phyloP scores from a whole-genome alignment of 2,113 vertebrate genomes.

The Nesoenas mayeri region DNA sequence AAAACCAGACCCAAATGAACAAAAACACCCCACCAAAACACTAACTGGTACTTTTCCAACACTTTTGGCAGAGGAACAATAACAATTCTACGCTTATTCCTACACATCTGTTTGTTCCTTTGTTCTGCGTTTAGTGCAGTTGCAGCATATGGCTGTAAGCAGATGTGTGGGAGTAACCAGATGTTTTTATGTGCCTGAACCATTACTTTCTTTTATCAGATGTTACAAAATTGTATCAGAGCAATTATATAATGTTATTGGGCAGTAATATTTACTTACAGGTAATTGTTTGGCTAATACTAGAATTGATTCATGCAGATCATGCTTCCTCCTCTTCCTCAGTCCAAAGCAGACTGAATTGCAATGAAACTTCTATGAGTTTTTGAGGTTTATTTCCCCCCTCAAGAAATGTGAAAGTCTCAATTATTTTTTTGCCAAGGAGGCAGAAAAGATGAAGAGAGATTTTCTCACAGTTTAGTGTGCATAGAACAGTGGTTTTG shows the following conservation, averaged over 20 bases:
- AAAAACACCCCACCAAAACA: background rate
- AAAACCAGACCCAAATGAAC: background rate
- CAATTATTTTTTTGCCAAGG: background rate
- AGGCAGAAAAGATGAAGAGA: background rate
- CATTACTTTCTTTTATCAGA: background rate
- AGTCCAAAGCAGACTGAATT: background rate
- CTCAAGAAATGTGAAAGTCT: background rate
- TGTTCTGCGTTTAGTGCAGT: background rate
- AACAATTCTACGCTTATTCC: background rate
- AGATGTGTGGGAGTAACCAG: background rate
- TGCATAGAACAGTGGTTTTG: background rate
- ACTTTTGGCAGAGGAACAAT: background rate
- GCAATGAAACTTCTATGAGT: background rate
- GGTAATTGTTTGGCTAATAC: background rate
- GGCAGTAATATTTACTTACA: background rate
- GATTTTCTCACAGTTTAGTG: background rate
- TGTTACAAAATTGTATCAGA: background rate
- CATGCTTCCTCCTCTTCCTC: background rate
- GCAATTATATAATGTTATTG: background rate
- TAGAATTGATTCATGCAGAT: background rate
- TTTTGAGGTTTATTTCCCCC: background rate
- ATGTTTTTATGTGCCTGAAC: background rate
- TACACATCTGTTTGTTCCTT: background rate
- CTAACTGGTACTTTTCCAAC: background rate
- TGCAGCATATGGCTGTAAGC: background rate